Percentiles rank a stretch among this genome's conserved stretches.
Conservation (phyloP, 2,113 vertebrate genomes). For the Lichenostomus cassidix region DNA sequence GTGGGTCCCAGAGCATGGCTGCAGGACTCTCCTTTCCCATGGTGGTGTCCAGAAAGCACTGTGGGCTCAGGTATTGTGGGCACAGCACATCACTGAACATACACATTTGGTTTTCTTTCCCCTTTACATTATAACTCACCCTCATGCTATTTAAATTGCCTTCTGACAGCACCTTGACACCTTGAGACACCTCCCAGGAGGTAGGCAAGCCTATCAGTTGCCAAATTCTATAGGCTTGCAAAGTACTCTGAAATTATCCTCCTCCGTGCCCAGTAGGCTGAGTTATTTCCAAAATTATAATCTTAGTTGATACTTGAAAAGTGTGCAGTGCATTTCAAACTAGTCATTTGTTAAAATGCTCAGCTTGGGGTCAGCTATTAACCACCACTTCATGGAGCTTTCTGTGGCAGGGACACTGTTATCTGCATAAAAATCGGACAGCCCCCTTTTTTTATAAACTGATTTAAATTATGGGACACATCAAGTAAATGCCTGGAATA, state of each 20-base stretch:
- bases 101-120: neutral
- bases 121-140: neutral
- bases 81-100: neutral
- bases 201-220: neutral
- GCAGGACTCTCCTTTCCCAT: neutral
- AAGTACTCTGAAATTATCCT: conserved; percentile 22
- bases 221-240: neutral
- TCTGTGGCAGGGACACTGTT: neutral
- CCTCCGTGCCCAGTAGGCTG: neutral
- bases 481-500: neutral
- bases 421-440: neutral
- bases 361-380: neutral
- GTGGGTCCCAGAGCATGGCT: neutral
- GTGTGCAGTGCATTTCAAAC: neutral
- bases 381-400: neutral
- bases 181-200: neutral
- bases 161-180: neutral
- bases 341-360: neutral
- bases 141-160: neutral
- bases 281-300: neutral
- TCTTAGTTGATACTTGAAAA: neutral
- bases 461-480: neutral
- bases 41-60: too few species aligned
- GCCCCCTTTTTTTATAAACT: neutral
- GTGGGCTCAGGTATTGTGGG: accelerated